Percentiles rank a stretch among this genome's conserved stretches.
Conservation (phyloP, 2,113 vertebrate genomes). For the Laterallus jamaicensis region DNA sequence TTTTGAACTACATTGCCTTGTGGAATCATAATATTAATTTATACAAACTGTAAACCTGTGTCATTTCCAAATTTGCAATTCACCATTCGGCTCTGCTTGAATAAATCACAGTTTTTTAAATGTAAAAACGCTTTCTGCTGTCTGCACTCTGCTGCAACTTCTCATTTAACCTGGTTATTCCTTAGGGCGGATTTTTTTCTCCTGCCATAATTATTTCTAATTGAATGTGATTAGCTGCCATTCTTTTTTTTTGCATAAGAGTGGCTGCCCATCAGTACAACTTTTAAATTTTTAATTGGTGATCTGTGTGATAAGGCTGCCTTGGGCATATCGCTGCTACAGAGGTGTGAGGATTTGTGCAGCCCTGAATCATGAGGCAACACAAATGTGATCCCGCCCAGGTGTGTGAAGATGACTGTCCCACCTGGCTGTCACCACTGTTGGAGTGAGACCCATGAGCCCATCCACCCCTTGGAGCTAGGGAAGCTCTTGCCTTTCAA, state of each 20-base stretch:
- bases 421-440: accelerated
- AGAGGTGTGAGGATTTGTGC: background rate
- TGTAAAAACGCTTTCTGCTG: background rate
- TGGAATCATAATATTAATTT: conserved; percentile 43
- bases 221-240: background rate
- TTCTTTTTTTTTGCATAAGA: background rate
- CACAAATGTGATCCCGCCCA: background rate
- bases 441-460: background rate
- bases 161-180: background rate
- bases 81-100: background rate
- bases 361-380: background rate
- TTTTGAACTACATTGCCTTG: background rate
- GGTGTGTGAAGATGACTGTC: background rate
- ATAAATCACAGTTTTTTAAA: background rate
- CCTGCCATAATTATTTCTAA: background rate
- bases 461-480: background rate
- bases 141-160: background rate
- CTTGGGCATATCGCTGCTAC: background rate
- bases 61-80: background rate
- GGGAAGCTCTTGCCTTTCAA: background rate
- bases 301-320: background rate
- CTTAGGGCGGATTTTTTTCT: background rate
- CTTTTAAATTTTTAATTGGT: background rate
- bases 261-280: background rate
- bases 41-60: conserved; percentile 2